Conservation (phyloP, 1,140 invertebrate species). For the Portunus trituberculatus region DNA sequence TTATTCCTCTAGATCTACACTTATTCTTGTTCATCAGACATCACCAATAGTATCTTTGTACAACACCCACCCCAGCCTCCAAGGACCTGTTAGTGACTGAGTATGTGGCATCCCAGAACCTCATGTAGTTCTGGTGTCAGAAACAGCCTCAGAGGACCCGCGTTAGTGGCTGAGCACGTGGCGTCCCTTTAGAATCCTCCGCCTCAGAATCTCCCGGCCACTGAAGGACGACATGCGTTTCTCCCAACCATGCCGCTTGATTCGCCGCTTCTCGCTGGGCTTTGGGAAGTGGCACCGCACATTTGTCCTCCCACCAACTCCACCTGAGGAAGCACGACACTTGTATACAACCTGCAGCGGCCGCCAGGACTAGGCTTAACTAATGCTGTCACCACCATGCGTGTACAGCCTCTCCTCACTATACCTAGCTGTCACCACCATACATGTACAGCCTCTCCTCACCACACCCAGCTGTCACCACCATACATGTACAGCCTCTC, state of each 20-base stretch:
- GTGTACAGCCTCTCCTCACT: neutral
- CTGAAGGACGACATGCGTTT: conserved; percentile 85
- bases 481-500: neutral
- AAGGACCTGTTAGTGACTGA: too few species aligned
- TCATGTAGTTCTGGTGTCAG: too few species aligned
- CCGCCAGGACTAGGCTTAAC: neutral
- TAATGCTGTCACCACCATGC: neutral
- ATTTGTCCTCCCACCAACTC: conserved; percentile 55
- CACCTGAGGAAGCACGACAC: neutral
- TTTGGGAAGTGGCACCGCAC: conserved; percentile 82
- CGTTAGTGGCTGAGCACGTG: conserved; percentile 86
- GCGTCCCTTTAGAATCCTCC: conserved; percentile 87
- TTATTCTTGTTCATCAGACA: too few species aligned
- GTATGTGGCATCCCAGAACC: too few species aligned
- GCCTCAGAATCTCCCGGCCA: conserved; percentile 87
- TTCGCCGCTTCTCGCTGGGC: conserved; percentile 86
- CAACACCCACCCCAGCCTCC: too few species aligned
- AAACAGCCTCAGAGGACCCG: neutral
- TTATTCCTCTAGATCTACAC: too few species aligned
- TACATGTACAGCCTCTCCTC: too few species aligned
- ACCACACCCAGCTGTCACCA: too few species aligned
- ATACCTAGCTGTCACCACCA: too few species aligned
- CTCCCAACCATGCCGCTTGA: conserved; percentile 86
- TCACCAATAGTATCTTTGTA: too few species aligned
- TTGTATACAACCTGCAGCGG: neutral